Evolutionary conservation across 2,797 vertebrate species (phyloP).

Genomic region (Apodemus agrarius): DNA sequence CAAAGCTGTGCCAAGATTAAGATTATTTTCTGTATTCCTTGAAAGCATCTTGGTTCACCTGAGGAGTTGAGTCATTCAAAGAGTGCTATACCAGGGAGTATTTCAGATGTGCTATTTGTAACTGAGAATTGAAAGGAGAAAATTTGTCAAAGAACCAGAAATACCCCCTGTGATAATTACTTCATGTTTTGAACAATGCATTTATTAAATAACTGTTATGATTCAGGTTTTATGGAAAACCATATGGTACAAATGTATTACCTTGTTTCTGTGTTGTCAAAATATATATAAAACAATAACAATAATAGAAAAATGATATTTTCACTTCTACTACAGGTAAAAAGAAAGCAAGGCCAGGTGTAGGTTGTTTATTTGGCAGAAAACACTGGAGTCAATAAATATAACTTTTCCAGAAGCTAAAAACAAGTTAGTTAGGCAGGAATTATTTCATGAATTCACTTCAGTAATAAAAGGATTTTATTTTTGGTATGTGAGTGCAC

Average conservation of each 20-base stretch:
- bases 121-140: neutral
- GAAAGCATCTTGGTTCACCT: neutral
- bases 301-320: slow-evolving; percentile 14
- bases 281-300: neutral
- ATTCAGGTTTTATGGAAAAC: neutral
- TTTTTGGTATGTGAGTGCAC: neutral
- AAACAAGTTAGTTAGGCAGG: neutral
- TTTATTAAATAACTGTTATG: neutral
- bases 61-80: neutral
- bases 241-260: slow-evolving; percentile 4
- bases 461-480: neutral
- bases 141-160: neutral
- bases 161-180: neutral
- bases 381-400: neutral
- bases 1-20: slow-evolving; percentile 13
- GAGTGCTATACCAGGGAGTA: neutral
- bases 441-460: neutral
- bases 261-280: slow-evolving; percentile 16
- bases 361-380: slow-evolving; percentile 38
- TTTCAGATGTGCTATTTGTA: neutral
- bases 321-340: neutral
- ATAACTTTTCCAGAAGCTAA: neutral
- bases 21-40: slow-evolving; percentile 12
- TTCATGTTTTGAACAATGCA: slow-evolving; percentile 37
- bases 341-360: neutral